These are phyloP conservation scores for Actinernus sp. DNA, from an alignment of 92 coral and sea anemone species.

Conservation along the genomic window DNA sequence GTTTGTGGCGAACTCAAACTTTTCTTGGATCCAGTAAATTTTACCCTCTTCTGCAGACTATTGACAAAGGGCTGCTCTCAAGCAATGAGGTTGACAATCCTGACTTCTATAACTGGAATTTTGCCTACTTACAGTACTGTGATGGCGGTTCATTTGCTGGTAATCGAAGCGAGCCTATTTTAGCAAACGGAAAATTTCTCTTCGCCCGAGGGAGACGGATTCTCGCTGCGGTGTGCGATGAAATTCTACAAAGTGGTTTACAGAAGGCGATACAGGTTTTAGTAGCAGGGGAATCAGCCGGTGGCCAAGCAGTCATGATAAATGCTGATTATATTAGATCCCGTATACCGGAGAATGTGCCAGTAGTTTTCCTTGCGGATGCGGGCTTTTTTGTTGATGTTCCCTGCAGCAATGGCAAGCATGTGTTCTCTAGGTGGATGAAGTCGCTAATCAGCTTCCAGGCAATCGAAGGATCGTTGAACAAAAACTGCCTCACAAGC, in stretches of 20 bases:
- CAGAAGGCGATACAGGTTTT: constrained; percentile 50
- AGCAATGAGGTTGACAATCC: constrained; percentile 49
- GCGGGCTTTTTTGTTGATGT: constrained; percentile 87
- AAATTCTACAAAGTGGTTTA: constrained; percentile 60
- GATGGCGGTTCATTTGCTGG: constrained; percentile 96
- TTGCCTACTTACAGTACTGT: constrained; percentile 80
- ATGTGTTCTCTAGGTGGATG: constrained; percentile 67
- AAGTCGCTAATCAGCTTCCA: constrained; percentile 64
- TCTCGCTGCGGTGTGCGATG: constrained; percentile 68
- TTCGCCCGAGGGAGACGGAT: constrained; percentile 81
- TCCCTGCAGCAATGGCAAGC: constrained; percentile 13
- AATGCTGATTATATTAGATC: constrained; percentile 81
- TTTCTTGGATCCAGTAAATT: constrained; percentile 71
- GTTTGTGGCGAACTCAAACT: constrained; percentile 70
- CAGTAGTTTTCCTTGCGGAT: constrained; percentile 76
- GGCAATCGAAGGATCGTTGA: constrained; percentile 65
- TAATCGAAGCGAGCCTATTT: constrained; percentile 65
- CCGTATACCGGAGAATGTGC: constrained; percentile 49
- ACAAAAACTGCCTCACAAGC: constrained; percentile 37
- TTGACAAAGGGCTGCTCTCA: constrained; percentile 76
- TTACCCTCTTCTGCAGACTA: constrained; percentile 13
- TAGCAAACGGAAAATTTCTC: constrained; percentile 48
- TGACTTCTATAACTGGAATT: constrained; percentile 90
- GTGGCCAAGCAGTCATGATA: constrained; percentile 84
- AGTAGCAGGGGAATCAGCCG: constrained; percentile 89